Evolutionary conservation across 2,888 invertebrate genomes (phyloP).

Genomic region (Pyrgus malvae): DNA sequence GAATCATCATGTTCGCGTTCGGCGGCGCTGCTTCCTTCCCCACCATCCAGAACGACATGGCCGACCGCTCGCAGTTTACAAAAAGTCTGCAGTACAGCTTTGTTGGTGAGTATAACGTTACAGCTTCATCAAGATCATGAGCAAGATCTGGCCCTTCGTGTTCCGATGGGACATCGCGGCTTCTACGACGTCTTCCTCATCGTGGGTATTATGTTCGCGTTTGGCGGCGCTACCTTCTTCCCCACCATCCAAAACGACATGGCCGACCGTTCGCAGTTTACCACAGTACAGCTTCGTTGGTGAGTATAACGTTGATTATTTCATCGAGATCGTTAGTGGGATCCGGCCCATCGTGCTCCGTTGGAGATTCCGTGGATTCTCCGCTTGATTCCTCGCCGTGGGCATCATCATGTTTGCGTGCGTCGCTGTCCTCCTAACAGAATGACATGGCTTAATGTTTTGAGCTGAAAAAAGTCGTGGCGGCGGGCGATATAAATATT

Average conservation of each 20-base stretch:
- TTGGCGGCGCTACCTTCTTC: slow-evolving; percentile 88
- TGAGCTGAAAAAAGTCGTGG: too few relatives aligned
- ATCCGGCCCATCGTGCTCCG: slow-evolving; percentile 69
- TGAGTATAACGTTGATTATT: slow-evolving; percentile 59
- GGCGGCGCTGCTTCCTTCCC: slow-evolving; percentile 89
- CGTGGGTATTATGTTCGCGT: slow-evolving; percentile 86
- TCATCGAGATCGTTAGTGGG: slow-evolving; percentile 83
- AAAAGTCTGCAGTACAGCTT: slow-evolving; percentile 84
- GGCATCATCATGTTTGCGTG: slow-evolving; percentile 87
- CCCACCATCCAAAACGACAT: slow-evolving; percentile 91
- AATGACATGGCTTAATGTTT: slow-evolving; percentile 87
- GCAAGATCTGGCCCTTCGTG: slow-evolving; percentile 73
- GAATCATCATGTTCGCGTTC: slow-evolving; percentile 86
- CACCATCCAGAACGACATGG: slow-evolving; percentile 90
- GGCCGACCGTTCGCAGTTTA: slow-evolving; percentile 84
- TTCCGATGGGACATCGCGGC: slow-evolving; percentile 75
- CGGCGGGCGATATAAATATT: too few relatives aligned
- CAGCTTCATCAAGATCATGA: slow-evolving; percentile 82
- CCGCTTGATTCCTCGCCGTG: slow-evolving; percentile 86
- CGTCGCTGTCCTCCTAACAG: slow-evolving; percentile 90
- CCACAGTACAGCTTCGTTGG: slow-evolving; percentile 83
- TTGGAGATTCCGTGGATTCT: slow-evolving; percentile 71
- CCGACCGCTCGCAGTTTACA: slow-evolving; percentile 84
- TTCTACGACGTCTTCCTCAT: slow-evolving; percentile 85
- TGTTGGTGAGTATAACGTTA: slow-evolving; percentile 67